A percentile compares a stretch with the other conserved stretches of the same genome.
phyloP scores from a whole-genome alignment of 1,140 invertebrate genomes.

The Samia ricini region DNA sequence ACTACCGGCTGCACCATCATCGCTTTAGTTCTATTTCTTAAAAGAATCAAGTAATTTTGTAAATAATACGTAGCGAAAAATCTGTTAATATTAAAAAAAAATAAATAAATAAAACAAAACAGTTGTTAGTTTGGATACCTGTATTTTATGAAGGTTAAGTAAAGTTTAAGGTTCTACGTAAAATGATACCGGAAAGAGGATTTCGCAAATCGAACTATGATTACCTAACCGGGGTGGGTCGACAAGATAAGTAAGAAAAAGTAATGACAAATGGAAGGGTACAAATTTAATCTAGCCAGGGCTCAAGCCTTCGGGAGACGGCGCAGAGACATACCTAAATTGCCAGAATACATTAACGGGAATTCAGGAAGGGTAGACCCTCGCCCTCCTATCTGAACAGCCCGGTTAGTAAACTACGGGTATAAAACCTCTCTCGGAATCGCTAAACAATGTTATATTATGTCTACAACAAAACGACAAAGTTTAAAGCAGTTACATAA shows the following conservation, averaged over 20 bases:
- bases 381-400: slow-evolving; percentile 56
- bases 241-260: slow-evolving; percentile 34
- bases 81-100: too few relatives aligned
- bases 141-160: background rate
- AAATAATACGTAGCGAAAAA: too few relatives aligned
- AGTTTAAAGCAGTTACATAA: too few relatives aligned
- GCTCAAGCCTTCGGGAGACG: slow-evolving; percentile 33
- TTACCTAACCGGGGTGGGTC: background rate
- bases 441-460: slow-evolving; percentile 29
- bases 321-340: slow-evolving; percentile 45
- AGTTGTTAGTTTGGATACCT: background rate
- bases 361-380: slow-evolving; percentile 38
- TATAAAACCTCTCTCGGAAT: slow-evolving; percentile 35
- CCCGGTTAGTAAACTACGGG: slow-evolving; percentile 39
- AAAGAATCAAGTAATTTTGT: too few relatives aligned
- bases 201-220: background rate
- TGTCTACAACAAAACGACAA: slow-evolving; percentile 22
- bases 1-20: too few relatives aligned
- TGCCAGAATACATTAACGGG: slow-evolving; percentile 64
- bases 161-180: background rate
- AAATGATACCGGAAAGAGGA: background rate
- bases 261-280: slow-evolving; percentile 51
- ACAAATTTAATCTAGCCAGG: slow-evolving; percentile 59
- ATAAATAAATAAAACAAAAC: background rate
- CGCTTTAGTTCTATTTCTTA: too few relatives aligned